These are phyloP conservation scores for Teleogryllus oceanicus DNA, from an alignment of 2,888 invertebrate genomes.

Conservation along the genomic window DNA sequence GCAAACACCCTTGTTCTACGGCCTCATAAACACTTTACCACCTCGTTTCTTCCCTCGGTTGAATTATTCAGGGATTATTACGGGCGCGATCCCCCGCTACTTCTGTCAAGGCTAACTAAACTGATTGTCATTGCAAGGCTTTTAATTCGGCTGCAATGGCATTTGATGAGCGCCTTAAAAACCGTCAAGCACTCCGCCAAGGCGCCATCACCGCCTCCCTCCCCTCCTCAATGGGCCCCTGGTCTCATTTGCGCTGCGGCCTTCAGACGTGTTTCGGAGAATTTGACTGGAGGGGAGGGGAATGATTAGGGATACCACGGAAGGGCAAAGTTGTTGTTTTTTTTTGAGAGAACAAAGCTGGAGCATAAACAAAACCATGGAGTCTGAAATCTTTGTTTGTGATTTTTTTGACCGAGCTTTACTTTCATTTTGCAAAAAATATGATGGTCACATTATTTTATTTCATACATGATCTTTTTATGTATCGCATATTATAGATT, in stretches of 20 bases:
- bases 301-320: no score
- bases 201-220: neutral
- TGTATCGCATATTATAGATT: no score
- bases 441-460: no score
- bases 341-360: no score
- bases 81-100: neutral
- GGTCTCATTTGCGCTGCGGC: neutral
- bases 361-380: no score
- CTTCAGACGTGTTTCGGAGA: neutral
- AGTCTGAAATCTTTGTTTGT: no score
- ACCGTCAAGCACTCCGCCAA: neutral
- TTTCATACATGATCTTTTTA: no score
- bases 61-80: slow-evolving; percentile 10
- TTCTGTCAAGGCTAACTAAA: neutral
- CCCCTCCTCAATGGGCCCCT: neutral
- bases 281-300: neutral
- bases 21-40: slow-evolving; percentile 4
- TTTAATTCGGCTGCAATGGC: neutral
- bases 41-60: neutral
- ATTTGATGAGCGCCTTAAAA: neutral
- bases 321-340: no score
- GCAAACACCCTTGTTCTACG: slow-evolving; percentile 4
- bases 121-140: neutral
- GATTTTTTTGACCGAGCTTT: no score
- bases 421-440: no score